These are phyloP conservation scores for Netta rufina DNA, from an alignment of 2,797 vertebrate species.

Conservation along the genomic window DNA sequence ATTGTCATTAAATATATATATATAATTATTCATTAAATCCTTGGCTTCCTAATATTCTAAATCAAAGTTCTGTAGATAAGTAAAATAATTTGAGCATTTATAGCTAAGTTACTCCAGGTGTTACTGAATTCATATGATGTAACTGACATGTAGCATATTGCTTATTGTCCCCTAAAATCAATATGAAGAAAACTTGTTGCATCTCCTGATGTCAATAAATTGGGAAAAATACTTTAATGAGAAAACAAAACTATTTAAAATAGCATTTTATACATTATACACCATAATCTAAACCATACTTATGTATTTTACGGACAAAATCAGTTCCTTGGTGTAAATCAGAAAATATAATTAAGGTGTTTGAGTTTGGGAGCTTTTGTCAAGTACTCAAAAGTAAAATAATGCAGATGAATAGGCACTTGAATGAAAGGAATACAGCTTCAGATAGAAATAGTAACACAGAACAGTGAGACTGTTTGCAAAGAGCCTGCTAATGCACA, in stretches of 20 bases:
- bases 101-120: slow-evolving; percentile 46
- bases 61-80: background rate
- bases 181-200: slow-evolving; percentile 7
- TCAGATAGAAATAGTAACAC: background rate
- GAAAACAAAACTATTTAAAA: slow-evolving; percentile 12
- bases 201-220: slow-evolving; percentile 30
- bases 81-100: slow-evolving; percentile 44
- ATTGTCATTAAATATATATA: background rate
- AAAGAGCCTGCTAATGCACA: background rate
- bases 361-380: background rate
- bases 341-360: background rate
- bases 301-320: background rate
- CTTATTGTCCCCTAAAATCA: slow-evolving; percentile 6
- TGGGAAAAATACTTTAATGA: slow-evolving; percentile 47
- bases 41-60: background rate
- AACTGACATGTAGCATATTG: slow-evolving; percentile 51
- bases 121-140: slow-evolving; percentile 52
- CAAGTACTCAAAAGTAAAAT: background rate
- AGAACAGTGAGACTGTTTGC: background rate
- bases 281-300: background rate
- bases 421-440: background rate
- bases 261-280: background rate
- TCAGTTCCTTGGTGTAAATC: background rate
- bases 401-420: rapidly evolving
- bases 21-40: slow-evolving; percentile 18